Conservation (phyloP, 2,888 invertebrate genomes). For the Aporophyla lueneburgensis region DNA sequence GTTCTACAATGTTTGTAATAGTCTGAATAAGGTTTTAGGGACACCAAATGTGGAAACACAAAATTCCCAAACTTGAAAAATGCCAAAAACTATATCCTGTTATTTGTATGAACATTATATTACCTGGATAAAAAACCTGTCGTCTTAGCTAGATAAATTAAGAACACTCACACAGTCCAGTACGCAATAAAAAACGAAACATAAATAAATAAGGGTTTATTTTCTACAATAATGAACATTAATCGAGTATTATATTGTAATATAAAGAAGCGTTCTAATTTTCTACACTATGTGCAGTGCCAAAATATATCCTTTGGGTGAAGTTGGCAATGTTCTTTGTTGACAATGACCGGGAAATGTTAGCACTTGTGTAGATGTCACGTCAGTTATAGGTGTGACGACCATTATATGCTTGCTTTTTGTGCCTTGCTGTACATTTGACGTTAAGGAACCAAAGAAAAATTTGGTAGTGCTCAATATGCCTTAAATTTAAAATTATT, state of each 20-base stretch:
- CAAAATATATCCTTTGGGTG: conserved; percentile 74
- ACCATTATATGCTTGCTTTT: conserved; percentile 43
- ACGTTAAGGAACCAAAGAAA: not conserved
- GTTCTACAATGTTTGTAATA: too few species aligned
- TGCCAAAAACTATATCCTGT: too few species aligned
- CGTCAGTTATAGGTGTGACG: not conserved
- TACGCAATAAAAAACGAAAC: conserved; percentile 39
- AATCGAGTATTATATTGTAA: conserved; percentile 78
- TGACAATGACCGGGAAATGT: conserved; percentile 34
- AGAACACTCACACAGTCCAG: conserved; percentile 40
- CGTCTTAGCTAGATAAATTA: not conserved
- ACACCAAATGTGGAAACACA: too few species aligned
- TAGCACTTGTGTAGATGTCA: conserved; percentile 18
- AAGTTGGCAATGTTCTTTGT: conserved; percentile 38
- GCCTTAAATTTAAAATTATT: conserved; percentile 27
- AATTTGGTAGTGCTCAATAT: conserved; percentile 19
- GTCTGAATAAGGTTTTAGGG: too few species aligned
- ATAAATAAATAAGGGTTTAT: conserved; percentile 65
- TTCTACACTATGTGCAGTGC: conserved; percentile 80
- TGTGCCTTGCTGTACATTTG: conserved; percentile 55
- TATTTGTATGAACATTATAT: too few species aligned
- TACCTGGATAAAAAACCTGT: too few species aligned
- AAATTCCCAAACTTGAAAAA: too few species aligned
- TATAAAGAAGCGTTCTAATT: conserved; percentile 76
- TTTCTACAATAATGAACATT: conserved; percentile 69